A percentile compares a stretch with the other conserved stretches of the same genome.
Evolutionary conservation across 2,888 invertebrate genomes (phyloP).

Genomic region (Clostera curtula): DNA sequence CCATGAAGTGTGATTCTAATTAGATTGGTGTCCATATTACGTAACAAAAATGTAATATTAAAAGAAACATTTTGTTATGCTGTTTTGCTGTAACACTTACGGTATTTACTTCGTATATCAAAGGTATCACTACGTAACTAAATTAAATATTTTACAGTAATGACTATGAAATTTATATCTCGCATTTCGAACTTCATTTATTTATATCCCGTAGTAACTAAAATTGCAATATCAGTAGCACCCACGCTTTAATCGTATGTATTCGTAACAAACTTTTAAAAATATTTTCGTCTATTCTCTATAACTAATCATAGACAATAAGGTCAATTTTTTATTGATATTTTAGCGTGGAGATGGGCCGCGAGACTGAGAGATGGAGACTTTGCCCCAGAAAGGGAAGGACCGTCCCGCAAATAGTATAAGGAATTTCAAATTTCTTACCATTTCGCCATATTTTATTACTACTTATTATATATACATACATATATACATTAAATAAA

Average conservation of each 20-base stretch:
- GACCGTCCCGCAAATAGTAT: constrained; percentile 69
- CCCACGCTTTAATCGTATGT: constrained; percentile 20
- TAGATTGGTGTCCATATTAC: background rate
- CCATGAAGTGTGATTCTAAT: background rate
- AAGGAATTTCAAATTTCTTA: constrained; percentile 47
- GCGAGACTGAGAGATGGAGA: constrained; percentile 67
- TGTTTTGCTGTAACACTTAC: too few species aligned
- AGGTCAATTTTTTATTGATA: constrained; percentile 45
- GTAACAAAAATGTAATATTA: background rate
- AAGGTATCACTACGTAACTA: too few species aligned
- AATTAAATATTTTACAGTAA: too few species aligned
- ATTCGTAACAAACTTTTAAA: constrained; percentile 3
- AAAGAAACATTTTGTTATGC: too few species aligned
- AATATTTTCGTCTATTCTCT: constrained; percentile 10
- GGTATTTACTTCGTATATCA: too few species aligned
- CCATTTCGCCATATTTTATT: constrained; percentile 43
- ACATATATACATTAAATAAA: constrained; percentile 54
- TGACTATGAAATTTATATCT: too few species aligned
- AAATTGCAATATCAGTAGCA: constrained; percentile 24
- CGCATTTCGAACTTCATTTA: too few species aligned
- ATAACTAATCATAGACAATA: constrained; percentile 25
- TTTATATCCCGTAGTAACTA: too few species aligned
- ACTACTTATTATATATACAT: constrained; percentile 35
- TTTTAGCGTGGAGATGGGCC: constrained; percentile 64
- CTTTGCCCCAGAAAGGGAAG: constrained; percentile 61